Evolutionary conservation across 1,140 invertebrate species (phyloP), one percentile per base, ranked within the genome.

Genomic region (Dendroctonus ponderosae): DNA sequence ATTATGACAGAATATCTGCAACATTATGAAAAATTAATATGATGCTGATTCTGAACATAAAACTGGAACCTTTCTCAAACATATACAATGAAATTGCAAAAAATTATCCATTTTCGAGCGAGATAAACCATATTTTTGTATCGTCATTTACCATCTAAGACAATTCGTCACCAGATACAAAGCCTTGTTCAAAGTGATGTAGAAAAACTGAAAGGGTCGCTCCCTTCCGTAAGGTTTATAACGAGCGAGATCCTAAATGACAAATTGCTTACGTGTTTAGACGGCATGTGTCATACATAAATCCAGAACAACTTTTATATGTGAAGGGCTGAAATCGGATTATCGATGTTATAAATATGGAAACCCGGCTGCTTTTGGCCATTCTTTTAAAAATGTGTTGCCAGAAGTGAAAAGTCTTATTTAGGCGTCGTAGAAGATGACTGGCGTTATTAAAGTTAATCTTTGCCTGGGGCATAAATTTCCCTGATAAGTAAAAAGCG

Each of bases 211-310:
- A 48, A 61, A 61, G 58, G 58, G 58, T 61, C 58, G 58, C 44
- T 49, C 58, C 46, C 58, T 49, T 61, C 26, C 58, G 58, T 61
- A 50, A 37, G 58, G 58, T 61, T 49, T 61, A 61, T 61, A 61
- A 61, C 58, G 58, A 51, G 58, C 46, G 58, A 40, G 15, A 11
- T 37, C 46, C 15, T 61, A 61, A 61, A 61, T 61, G 58, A 61
- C 58, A 61, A 61, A 61, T 61, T 50, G 58, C 58, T 50, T 61
- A 61, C 58, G 58, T 61, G 58, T 61, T 61, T 61, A 61, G 58
- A 61, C 58, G 58, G 15, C 58, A 38, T 61, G 58, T 61, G 58
- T 61, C 58, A 61, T 61, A 61, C 58, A 61, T 61, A 61, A 61
- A 61, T 61, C 58, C 51, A 49, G 58, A 61, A 61, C 51, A 61